These are phyloP conservation scores for Melanerpes aurifrons DNA, from an alignment of 2,113 vertebrate species.

Conservation along the genomic window DNA sequence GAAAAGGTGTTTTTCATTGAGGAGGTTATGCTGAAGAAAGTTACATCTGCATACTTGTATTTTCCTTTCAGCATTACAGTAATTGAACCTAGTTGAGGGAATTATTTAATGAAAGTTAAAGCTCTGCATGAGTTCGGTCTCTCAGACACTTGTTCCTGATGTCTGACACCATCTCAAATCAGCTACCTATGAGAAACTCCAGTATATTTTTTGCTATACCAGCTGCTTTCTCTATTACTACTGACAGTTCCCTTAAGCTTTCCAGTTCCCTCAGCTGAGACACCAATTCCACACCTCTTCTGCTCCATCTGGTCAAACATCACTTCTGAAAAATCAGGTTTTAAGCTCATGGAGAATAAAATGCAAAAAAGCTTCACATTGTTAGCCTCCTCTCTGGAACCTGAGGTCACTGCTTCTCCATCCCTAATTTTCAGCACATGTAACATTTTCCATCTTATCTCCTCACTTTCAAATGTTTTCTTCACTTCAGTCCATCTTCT, in stretches of 20 bases:
- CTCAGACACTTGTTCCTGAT: no score
- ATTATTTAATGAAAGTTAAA: no score
- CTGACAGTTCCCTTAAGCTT: constrained; percentile 5
- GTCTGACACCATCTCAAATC: no score
- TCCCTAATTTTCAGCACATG: not conserved
- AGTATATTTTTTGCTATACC: not conserved
- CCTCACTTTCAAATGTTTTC: not conserved
- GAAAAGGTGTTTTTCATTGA: not conserved
- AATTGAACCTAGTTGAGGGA: no score
- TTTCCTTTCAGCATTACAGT: no score
- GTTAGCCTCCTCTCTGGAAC: not conserved
- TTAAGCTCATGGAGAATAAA: not conserved
- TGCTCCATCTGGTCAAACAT: constrained; percentile 5
- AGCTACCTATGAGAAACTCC: no score
- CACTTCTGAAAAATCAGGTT: constrained; percentile 28
- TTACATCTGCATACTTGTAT: no score
- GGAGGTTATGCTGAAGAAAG: not conserved
- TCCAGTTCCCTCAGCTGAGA: not conserved
- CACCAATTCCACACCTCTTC: not conserved
- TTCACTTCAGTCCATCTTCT: not conserved
- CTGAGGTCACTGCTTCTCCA: not conserved
- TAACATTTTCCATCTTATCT: not conserved
- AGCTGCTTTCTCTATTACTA: constrained; percentile 16
- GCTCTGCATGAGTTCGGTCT: no score
- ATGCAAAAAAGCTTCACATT: not conserved